Base-by-base conservation (phyloP, 2,113 vertebrate genomes). In the Protomyctophum bolini region DNA sequence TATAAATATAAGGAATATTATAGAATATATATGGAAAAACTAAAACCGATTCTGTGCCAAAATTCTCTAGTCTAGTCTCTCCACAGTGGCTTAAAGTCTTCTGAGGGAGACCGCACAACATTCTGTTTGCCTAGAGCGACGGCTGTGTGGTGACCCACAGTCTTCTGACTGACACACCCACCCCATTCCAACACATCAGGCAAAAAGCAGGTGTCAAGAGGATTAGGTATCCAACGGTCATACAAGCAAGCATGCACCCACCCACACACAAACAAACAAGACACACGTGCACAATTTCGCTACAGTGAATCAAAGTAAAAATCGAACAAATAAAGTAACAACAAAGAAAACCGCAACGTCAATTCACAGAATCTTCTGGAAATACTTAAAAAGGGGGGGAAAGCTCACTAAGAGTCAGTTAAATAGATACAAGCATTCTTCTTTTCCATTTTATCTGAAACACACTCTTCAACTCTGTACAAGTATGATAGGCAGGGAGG, bases 121-220 rank as follows among this genome's bases (percentile, higher is more conserved):
- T 41, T 41, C 33, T 41, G 33, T 41, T 6, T 41, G 33, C 33
- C 33, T 6, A 6, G 33, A 41, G 33, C 3, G 33, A 41, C 33
- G 33, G 33, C 33, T 41, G 33, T 41, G 33, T 41, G 33, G 33
- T 41, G 33, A 41, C 33, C 33, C 33, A 41, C 56, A 21, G 10
- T 57, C 8, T 52, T 10, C 70, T 14, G 10, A 58, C 10, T 0
- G 56, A 57, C 0, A 41, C 46, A 58, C 10, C 6, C 21, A 8
- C 56, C 33, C 41, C 41, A 12, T 45, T 65, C 56, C 46, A 54
- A 54, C 64, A 75, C 46, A 28, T 52, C n/a, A 68, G 48, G 41
- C 28, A 48, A 10, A 10, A 57, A 12, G 47, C 52, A 70, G 51
- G 60, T 10, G 15, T 68, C 41, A 7, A 6, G 12, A 47, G 33